These are phyloP conservation scores for Spodoptera littoralis DNA, from an alignment of 2,888 invertebrate genomes.

Conservation along the genomic window DNA sequence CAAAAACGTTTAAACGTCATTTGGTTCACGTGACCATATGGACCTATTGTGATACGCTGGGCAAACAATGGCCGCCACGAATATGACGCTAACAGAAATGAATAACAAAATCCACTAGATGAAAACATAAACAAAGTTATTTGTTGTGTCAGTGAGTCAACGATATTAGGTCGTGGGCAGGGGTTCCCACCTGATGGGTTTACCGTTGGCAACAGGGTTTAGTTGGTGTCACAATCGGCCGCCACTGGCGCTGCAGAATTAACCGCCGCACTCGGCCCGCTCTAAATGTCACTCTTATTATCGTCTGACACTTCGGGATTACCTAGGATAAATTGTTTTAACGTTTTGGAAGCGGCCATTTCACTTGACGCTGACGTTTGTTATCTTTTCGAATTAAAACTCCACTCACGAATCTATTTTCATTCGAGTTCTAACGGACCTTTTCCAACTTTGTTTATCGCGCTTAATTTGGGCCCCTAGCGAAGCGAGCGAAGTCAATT, in stretches of 20 bases:
- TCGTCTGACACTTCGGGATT: constrained; percentile 87
- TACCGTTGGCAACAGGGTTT: constrained; percentile 84
- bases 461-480: constrained; percentile 69
- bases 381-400: constrained; percentile 82
- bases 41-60: constrained; percentile 37
- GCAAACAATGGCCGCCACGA: constrained; percentile 33
- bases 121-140: constrained; percentile 58
- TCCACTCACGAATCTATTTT: constrained; percentile 65
- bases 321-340: constrained; percentile 88
- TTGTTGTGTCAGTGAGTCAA: constrained; percentile 60
- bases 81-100: constrained; percentile 41
- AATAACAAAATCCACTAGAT: constrained; percentile 46
- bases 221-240: constrained; percentile 85
- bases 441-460: constrained; percentile 71
- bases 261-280: constrained; percentile 78
- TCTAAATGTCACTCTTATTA: constrained; percentile 89
- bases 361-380: constrained; percentile 78
- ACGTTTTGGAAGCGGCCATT: constrained; percentile 80
- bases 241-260: constrained; percentile 83
- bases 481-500: constrained; percentile 72
- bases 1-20: constrained; percentile 68
- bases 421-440: constrained; percentile 60
- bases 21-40: constrained; percentile 51
- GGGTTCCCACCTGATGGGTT: constrained; percentile 83
- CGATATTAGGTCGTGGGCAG: constrained; percentile 72